Evolutionary conservation across 2,888 invertebrate genomes (phyloP).

Genomic region (Eledona agricola): DNA sequence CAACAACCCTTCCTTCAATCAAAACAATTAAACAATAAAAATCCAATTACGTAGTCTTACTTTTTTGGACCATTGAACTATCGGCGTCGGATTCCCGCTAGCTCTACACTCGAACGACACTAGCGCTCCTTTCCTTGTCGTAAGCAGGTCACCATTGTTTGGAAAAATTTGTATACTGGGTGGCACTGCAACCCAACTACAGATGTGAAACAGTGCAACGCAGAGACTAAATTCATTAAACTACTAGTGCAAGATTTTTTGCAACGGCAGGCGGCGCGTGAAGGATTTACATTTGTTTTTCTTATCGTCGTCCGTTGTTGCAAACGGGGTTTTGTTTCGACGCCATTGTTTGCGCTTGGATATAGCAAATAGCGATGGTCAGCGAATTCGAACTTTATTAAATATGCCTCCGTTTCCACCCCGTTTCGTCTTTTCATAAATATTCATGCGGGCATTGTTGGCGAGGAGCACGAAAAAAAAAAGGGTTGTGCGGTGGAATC

Average conservation of each 20-base stretch:
- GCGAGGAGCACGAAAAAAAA: too few species aligned
- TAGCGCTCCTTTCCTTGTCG: conserved; percentile 60
- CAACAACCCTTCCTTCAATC: conserved; percentile 58
- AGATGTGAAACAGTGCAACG: conserved; percentile 1
- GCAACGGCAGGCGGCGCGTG: neutral
- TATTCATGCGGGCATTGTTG: too few species aligned
- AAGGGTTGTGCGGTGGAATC: too few species aligned
- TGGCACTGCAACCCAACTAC: too few species aligned
- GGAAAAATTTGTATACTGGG: conserved; percentile 61
- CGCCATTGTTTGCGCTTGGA: conserved; percentile 16
- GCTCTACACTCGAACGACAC: conserved; percentile 63
- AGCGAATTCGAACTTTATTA: conserved; percentile 26
- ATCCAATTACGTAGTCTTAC: conserved; percentile 46
- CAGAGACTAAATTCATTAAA: conserved; percentile 5
- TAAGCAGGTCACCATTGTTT: conserved; percentile 58
- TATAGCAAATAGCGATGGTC: conserved; percentile 18
- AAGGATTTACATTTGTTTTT: conserved; percentile 11
- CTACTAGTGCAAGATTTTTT: conserved; percentile 1
- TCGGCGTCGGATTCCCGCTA: conserved; percentile 63
- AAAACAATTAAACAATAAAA: conserved; percentile 9
- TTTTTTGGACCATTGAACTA: conserved; percentile 64
- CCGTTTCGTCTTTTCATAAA: too few species aligned
- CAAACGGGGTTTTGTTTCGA: conserved; percentile 18
- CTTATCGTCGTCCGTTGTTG: conserved; percentile 4
- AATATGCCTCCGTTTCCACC: conserved; percentile 9